phyloP scores from a whole-genome alignment of 30 jellyfish, hydroid and myxozoan genomes.

The Rhopilema esculentum region DNA sequence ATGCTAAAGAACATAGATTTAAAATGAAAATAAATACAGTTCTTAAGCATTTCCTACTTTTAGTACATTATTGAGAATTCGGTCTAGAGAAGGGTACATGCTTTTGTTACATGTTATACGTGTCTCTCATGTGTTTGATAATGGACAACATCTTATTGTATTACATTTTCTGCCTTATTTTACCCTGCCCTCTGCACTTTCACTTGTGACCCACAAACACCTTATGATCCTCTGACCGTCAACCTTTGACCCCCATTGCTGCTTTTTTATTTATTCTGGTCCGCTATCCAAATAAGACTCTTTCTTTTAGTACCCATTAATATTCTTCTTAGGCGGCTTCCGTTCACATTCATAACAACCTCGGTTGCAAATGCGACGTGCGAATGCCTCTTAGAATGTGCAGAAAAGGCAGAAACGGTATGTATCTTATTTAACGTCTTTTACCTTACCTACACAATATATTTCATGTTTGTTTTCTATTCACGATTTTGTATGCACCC shows the following conservation, averaged over 20 bases:
- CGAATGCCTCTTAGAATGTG: constrained; percentile 84
- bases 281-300: too few relatives aligned
- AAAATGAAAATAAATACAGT: too few relatives aligned
- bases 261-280: background rate
- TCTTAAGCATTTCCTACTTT: too few relatives aligned
- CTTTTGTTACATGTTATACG: too few relatives aligned
- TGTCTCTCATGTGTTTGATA: too few relatives aligned
- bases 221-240: background rate
- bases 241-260: background rate
- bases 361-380: constrained; percentile 91
- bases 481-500: too few relatives aligned
- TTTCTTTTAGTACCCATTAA: background rate
- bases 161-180: too few relatives aligned
- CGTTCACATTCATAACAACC: constrained; percentile 83
- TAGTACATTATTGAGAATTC: too few relatives aligned
- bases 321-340: constrained; percentile 54
- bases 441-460: background rate
- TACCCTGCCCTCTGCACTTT: background rate
- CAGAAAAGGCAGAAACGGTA: constrained; percentile 85
- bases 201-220: background rate
- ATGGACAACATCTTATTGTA: too few relatives aligned
- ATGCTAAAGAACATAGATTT: too few relatives aligned
- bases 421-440: background rate
- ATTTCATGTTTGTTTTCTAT: too few relatives aligned
- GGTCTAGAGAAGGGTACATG: too few relatives aligned